Evolutionary conservation across 2,113 vertebrate genomes (phyloP), one percentile per base, ranked within the genome.

Genomic region (Tyrannus savana): DNA sequence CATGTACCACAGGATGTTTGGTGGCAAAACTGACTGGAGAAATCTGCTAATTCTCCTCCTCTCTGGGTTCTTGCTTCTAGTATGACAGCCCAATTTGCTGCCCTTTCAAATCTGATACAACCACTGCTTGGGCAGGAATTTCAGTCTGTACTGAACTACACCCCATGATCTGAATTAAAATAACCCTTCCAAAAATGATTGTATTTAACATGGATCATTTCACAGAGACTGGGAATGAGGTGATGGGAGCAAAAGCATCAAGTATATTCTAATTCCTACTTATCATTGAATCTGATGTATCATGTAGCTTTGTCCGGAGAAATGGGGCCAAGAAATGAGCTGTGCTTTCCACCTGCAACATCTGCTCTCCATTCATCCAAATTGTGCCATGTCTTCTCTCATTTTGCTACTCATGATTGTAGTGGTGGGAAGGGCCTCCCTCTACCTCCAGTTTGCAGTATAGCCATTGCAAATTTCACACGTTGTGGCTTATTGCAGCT

Each of bases 111-210:
- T 66, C 37, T 80, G 28, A 67, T 90, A 50, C 0, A 8, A 27
- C 41, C 53, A n/a, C 41, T 58, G 37, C 21, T 68, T 80, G 59
- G 50, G 27, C 50, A 86, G 63, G 63, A 94, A 77, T 92, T 90
- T 93, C 11, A 2, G 41, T 66, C 41, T 63, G 31, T 73, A 62
- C 59, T 52, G 55, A 85, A 46, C 25, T 59, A 59, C 9, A 35
- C 28, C 37, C 72, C 55, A 66, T 80, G 75, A 80, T 83, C 37
- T 92, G 39, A 49, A 80, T 88, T 80, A 85, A 95, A 96, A 90
- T 46, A 92, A 90, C 71, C 33, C 50, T 76, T 90, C 85, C 50
- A 95, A 94, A 96, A 88, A 71, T 63, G 1, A 67, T 30, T 77
- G 23, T 73, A 49, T 90, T 94, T 80, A 83, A 19, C 58, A 83